phyloP scores from a whole-genome alignment of 1,140 invertebrate species.

The Catajapyx aquilonaris region DNA sequence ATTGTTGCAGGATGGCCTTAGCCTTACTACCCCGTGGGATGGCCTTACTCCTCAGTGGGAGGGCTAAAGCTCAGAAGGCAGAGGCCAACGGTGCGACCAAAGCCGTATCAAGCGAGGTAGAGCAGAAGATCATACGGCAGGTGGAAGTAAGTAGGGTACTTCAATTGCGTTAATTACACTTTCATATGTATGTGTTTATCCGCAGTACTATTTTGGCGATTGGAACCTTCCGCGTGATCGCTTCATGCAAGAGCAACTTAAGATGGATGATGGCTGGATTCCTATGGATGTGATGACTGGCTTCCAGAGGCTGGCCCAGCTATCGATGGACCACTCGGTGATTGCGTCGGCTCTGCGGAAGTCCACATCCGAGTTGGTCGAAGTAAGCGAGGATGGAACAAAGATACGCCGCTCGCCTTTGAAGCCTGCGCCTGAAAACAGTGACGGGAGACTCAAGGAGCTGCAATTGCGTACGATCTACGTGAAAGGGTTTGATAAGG shows the following conservation, averaged over 20 bases:
- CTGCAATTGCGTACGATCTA: slow-evolving; percentile 57
- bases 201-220: slow-evolving; percentile 62
- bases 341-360: slow-evolving; percentile 54
- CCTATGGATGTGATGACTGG: slow-evolving; percentile 59
- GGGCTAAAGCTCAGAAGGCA: no score
- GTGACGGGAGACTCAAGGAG: slow-evolving; percentile 59
- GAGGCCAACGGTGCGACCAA: no score
- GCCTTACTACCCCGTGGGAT: no score
- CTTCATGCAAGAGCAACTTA: slow-evolving; percentile 65
- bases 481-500: slow-evolving; percentile 67
- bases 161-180: no score
- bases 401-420: slow-evolving; percentile 60
- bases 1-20: no score
- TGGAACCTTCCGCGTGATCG: slow-evolving; percentile 74
- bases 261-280: slow-evolving; percentile 76
- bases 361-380: slow-evolving; percentile 49
- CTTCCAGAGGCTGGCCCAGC: slow-evolving; percentile 62
- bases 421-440: slow-evolving; percentile 60
- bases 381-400: slow-evolving; percentile 54
- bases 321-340: slow-evolving; percentile 41
- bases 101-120: no score
- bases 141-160: no score
- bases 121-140: no score
- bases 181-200: no score
- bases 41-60: no score